Base-by-base conservation (phyloP, 1,140 invertebrate species). In the Lerema accius region DNA sequence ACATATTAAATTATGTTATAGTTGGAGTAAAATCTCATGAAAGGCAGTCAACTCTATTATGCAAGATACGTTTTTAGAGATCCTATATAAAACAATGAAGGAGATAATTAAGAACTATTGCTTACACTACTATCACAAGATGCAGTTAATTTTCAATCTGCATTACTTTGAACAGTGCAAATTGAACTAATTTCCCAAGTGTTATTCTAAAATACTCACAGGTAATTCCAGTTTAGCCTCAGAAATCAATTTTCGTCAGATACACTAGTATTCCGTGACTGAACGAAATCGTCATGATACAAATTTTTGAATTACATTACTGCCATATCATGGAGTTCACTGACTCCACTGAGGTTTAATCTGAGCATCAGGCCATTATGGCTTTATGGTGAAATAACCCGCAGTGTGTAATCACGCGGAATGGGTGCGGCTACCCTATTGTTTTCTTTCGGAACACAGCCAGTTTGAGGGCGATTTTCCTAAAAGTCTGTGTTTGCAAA, bases 321-420 rank as follows among this genome's bases (percentile, higher is more conserved):
- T 49, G 46, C 13, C 19, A 14, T 46, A 49, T 28, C 14, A 49
- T 49, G 46, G 46, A 11, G 23, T 23, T 49, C 28, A 32, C 4
- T 32, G 28, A 32, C 28, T 32, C 7, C 28, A 13, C 11, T 49
- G 26, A 49, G 2, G 23, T 51, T 51, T 39, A 51, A 39, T 39
- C 49, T 39, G 16, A 39, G 37, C 16, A 39, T 51, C 49, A n/a
- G n/a, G 49, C 32, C 37, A 39, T 32, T 49, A 49, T 51, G 15
- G 49, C 4, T 51, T 51, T 39, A 51, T 51, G 49, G 32, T 39
- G 49, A 51, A 51, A 39, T 39, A 51, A 51, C 16, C 49, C 32
- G 49, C 49, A 51, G 35, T 51, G 32, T 35, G 49, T 51, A 51
- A 51, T 51, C 49, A 39, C n/a, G 49, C 49, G 49, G 14, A 51